These are phyloP conservation scores for Embiotoca jacksoni DNA, from an alignment of 2,113 vertebrate species.

Conservation along the genomic window DNA sequence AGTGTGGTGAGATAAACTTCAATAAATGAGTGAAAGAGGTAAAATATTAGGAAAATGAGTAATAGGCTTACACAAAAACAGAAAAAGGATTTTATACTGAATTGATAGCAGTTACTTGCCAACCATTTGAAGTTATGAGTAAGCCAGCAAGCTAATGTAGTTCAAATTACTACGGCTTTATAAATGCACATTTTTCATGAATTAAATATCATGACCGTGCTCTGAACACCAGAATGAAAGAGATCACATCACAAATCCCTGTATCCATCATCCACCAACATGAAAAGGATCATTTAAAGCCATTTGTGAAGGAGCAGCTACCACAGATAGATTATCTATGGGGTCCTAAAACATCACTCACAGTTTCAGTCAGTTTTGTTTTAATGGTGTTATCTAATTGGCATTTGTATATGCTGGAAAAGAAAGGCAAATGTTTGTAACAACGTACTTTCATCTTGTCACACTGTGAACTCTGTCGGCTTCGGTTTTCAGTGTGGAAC, in stretches of 20 bases:
- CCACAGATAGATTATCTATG: neutral
- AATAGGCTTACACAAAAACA: constrained; percentile 27
- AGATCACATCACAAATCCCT: neutral
- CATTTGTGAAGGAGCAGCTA: neutral
- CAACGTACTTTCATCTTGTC: neutral
- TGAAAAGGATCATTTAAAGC: neutral
- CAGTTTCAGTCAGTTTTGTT: neutral
- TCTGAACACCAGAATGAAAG: neutral
- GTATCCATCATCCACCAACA: neutral
- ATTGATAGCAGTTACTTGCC: constrained; percentile 26
- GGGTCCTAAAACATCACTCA: neutral
- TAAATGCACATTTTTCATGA: constrained; percentile 27
- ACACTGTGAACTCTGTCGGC: neutral
- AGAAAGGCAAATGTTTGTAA: neutral
- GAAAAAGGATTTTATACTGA: neutral
- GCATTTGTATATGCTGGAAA: neutral
- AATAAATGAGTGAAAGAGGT: neutral
- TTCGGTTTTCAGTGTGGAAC: neutral
- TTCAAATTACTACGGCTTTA: constrained; percentile 17
- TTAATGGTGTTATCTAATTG: neutral
- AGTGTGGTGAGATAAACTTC: neutral
- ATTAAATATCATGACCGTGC: constrained; percentile 29
- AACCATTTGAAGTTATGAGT: constrained; percentile 13
- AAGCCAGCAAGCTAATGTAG: constrained; percentile 30
- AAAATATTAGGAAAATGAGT: neutral